Evolutionary conservation across 2,888 invertebrate species (phyloP), one percentile per base, ranked within the genome.

Genomic region (Leucania comma): DNA sequence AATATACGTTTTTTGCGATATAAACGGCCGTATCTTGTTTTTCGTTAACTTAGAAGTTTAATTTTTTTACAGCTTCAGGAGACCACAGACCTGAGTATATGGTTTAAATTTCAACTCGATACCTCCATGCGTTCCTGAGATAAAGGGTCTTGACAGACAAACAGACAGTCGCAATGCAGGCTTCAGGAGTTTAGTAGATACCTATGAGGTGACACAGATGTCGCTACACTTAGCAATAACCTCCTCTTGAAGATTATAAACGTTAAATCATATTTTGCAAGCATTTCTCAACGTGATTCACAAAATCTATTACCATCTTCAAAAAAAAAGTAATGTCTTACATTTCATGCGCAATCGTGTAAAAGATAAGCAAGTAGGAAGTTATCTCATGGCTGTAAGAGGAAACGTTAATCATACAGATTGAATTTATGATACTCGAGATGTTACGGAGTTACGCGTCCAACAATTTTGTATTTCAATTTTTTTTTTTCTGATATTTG

Each of bases 361-460:
- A 17, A 61, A 72, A 59, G 75, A 78, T 83, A 86, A 82, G 81
- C 64, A 70, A 72, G 61, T 60, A 53, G 69, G 68, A 82, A 83
- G 73, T 65, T 81, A 83, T 87, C 60, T 75, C 64, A 65, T 46
- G 69, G 68, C 71, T 73, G 66, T 67, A 82, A 84, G 77, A 62
- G 64, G 63, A 75, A 71, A 82, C 70, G 82, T 87, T 83, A 80
- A 83, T 86, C 88, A 85, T 75, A 69, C 68, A 72, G 69, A 74
- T 72, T 76, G 74, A 80, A 88, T 87, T 86, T 85, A 86, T 86
- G 82, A 77, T 78, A 78, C 81, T 82, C 54, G 51, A 83, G 85
- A 85, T 72, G 83, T 80, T 79, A 84, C 78, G 80, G 51, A 73
- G 75, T 73, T 80, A 72, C 64, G 64, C 71, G 71, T 60, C 82